phyloP scores from a whole-genome alignment of 2,888 invertebrate genomes.

The Eupithecia vulgata region DNA sequence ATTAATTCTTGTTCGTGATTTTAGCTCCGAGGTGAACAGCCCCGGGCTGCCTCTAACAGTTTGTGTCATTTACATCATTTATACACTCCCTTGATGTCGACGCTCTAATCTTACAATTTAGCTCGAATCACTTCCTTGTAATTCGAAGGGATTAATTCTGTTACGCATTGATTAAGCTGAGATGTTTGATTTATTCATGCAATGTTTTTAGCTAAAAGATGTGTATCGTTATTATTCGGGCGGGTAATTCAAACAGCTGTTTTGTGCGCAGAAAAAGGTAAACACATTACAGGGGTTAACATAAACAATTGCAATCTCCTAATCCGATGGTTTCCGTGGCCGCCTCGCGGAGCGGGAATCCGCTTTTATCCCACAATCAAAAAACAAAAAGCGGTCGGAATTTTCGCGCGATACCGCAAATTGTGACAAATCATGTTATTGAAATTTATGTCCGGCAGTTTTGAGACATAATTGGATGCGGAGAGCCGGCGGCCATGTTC shows the following conservation, averaged over 20 bases:
- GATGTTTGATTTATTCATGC: background rate
- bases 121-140: constrained; percentile 40
- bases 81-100: constrained; percentile 45
- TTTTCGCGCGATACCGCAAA: constrained; percentile 62
- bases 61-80: constrained; percentile 56
- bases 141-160: constrained; percentile 24
- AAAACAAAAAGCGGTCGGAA: constrained; percentile 62
- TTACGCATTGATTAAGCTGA: constrained; percentile 6
- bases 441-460: constrained; percentile 79
- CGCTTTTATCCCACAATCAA: constrained; percentile 57
- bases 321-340: constrained; percentile 46
- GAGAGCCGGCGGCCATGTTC: constrained; percentile 69
- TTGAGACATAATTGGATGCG: constrained; percentile 78
- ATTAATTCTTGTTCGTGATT: constrained; percentile 77
- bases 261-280: constrained; percentile 36
- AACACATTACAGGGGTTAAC: constrained; percentile 46
- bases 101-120: constrained; percentile 46
- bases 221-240: constrained; percentile 16
- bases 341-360: constrained; percentile 46
- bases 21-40: constrained; percentile 58
- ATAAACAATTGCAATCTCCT: constrained; percentile 48
- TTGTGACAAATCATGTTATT: constrained; percentile 79
- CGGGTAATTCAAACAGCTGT: constrained; percentile 12
- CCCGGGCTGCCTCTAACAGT: constrained; percentile 52
- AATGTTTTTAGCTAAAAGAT: background rate